These are phyloP conservation scores for Dendroctonus valens DNA, from an alignment of 1,140 invertebrate genomes.

Conservation along the genomic window DNA sequence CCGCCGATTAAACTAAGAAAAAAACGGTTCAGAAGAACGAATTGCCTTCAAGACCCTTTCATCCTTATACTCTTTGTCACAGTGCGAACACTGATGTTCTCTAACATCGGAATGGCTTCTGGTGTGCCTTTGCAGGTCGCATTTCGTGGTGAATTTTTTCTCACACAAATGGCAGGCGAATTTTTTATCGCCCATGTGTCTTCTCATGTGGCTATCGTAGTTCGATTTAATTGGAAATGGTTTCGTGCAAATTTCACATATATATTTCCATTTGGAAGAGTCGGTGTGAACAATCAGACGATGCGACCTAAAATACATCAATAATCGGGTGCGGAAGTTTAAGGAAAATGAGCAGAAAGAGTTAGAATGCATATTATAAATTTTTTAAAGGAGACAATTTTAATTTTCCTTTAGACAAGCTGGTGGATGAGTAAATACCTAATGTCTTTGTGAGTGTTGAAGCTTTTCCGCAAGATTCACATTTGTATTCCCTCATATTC, in stretches of 20 bases:
- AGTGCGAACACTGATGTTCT: constrained; percentile 28
- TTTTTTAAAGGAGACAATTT: no score
- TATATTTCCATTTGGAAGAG: constrained; percentile 36
- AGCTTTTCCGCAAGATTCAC: constrained; percentile 64
- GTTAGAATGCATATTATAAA: no score
- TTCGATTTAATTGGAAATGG: constrained; percentile 39
- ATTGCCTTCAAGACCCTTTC: constrained; percentile 36
- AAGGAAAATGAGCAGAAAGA: neutral
- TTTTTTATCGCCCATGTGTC: constrained; percentile 56
- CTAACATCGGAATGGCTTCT: constrained; percentile 36
- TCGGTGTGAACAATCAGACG: constrained; percentile 36
- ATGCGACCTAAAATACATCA: constrained; percentile 29
- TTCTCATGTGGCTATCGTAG: constrained; percentile 34
- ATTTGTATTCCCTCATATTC: constrained; percentile 68
- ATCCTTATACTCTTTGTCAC: constrained; percentile 36
- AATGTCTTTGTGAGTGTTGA: constrained; percentile 48
- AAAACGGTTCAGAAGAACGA: neutral
- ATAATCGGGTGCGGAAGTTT: neutral
- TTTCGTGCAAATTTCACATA: constrained; percentile 45
- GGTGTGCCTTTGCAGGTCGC: constrained; percentile 39
- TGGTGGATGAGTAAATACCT: constrained; percentile 21
- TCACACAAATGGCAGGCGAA: constrained; percentile 71
- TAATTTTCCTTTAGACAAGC: neutral
- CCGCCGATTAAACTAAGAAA: neutral
- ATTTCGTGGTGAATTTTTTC: constrained; percentile 61